Base-by-base conservation (phyloP, 2,797 vertebrate genomes). In the Enteromius argenteus region DNA sequence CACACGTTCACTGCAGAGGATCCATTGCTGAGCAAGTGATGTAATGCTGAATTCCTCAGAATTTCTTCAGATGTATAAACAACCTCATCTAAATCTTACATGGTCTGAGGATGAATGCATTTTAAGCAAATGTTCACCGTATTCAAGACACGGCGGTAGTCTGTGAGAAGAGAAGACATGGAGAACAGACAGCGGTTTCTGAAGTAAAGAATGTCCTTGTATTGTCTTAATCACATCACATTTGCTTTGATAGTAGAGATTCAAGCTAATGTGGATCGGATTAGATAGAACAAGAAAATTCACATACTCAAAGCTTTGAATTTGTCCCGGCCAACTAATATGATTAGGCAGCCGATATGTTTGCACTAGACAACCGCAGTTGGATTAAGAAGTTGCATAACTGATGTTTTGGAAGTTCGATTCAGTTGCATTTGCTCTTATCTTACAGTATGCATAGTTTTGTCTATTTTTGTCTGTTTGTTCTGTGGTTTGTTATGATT, bases 401-500 rank as follows among this genome's bases (percentile, higher is more conserved):
- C 11, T n/a, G 51, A 13, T 66, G n/a, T 66, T 46, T 44, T 49
- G 5, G 5, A 32, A 23, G 39, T 58, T 27, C 19, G 15, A 32
- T 71, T 81, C 37, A 21, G 17, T 58, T 71, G 67, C 21, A 42
- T 72, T n/a, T 49, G 21, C 42, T 27, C 27, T 79, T 49, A 79
- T 66, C 19, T 37, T 35, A 51, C 44, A 17, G 32, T 69, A 68
- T 56, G 15, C 4, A 15, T 44, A 58, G 51, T 62, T 72, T 51
- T 49, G 42, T 51, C 42, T 74, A 60, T 56, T 82, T 80, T 75
- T 49, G 49, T 8, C 42, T 39, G 42, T 51, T 67, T 67, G 60
- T 78, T 72, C 51, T 27, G 44, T 78, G 79, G 35, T 78, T 42
- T 11, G 21, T 35, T 72, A 76, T 86, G 79, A 86, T 84, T 71